These are phyloP conservation scores for Phalacrocorax brasilianus DNA, from an alignment of 2,113 vertebrate genomes.

Conservation along the genomic window DNA sequence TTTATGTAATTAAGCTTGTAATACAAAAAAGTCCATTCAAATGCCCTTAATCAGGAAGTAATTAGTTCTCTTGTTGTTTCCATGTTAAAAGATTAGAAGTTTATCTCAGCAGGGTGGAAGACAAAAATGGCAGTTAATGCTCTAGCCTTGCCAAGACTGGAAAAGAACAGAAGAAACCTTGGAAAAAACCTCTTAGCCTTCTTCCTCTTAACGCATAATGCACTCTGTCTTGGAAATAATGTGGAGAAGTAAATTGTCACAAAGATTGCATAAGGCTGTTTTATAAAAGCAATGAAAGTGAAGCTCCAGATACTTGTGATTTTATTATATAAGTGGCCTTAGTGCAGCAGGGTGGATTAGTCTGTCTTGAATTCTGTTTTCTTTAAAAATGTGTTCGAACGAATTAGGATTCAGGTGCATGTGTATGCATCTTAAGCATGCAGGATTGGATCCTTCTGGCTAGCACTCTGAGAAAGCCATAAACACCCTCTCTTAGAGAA, in stretches of 20 bases:
- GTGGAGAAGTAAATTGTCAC: not conserved
- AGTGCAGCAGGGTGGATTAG: not conserved
- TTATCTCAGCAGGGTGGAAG: conserved; percentile 48
- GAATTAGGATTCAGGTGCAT: not conserved
- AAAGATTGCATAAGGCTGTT: not conserved
- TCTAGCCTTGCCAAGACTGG: conserved; percentile 17
- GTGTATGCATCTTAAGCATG: not conserved
- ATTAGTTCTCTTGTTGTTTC: conserved; percentile 43
- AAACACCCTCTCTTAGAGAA: not conserved
- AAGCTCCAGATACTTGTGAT: not conserved
- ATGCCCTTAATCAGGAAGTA: conserved; percentile 26
- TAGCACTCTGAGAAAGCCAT: not conserved
- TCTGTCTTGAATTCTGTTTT: not conserved
- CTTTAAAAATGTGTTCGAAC: not conserved
- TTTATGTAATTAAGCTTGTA: not conserved
- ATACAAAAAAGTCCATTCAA: conserved; percentile 2
- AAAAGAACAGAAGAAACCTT: conserved; percentile 22
- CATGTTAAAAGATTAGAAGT: conserved; percentile 43
- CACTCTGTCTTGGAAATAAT: not conserved
- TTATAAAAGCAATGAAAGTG: not conserved
- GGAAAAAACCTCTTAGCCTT: conserved; percentile 25
- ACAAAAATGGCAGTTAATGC: conserved; percentile 23
- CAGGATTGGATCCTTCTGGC: not conserved
- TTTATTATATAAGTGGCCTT: not conserved
- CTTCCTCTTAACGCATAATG: not conserved